Base-by-base conservation (phyloP, 2,888 invertebrate genomes). In the Thymelicus acteon region DNA sequence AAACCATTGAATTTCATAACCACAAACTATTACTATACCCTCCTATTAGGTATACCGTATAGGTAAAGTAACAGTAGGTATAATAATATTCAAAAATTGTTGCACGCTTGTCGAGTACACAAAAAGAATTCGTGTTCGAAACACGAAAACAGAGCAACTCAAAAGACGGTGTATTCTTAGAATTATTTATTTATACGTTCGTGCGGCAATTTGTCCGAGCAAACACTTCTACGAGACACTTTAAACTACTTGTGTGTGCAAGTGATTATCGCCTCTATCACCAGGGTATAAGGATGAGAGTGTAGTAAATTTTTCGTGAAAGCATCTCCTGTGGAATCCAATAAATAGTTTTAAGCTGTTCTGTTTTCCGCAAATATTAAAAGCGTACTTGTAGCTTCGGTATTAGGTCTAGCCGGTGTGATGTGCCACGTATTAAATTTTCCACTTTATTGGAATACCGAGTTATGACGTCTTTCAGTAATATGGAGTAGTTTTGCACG, bases 311-410 rank as follows among this genome's bases (percentile, higher is more conserved):
- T 15, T 40, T 40, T n/a, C 10, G 7, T 24, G 7, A 7, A 68
- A 54, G 48, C 40, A 61, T 68, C 49, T 60, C 61, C 44, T 39
- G 44, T 12, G 61, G 67, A 61, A 68, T 61, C 49, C 54, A 54
- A 68, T 68, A 61, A 61, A 68, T 68, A 68, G 54, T 61, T 61
- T 68, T 60, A 67, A 67, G 67, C 19, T 61, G 65, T 60, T 60
- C 40, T 54, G 61, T 54, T 44, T 54, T 19, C 52, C 19, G 15
- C 60, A 60, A 60, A 61, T 67, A 67, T 67, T 52, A 67, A 61
- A 67, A 52, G 44, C 52, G 52, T 54, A 61, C 61, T 65, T 65
- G 57, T 47, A 52, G 49, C 60, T 67, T 40, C 60, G 60, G 24
- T 67, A 67, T 49, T 52, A 31, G 52, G 54, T 31, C 60, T 40